phyloP scores from a whole-genome alignment of 1,140 invertebrate genomes.

The Whitmania pigra region DNA sequence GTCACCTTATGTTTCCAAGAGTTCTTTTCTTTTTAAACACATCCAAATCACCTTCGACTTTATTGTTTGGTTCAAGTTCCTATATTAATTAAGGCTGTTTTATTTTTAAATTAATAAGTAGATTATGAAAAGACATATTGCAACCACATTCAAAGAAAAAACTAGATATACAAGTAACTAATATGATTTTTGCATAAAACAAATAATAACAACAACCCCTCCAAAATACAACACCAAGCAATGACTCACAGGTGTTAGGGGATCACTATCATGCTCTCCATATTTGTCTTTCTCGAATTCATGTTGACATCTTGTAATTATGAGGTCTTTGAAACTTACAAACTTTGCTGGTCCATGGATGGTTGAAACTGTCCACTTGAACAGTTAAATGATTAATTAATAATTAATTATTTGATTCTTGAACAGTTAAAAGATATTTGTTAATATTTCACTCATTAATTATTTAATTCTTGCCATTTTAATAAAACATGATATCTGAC shows the following conservation, averaged over 20 bases:
- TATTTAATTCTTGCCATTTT: no score
- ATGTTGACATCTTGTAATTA: slow-evolving; percentile 3
- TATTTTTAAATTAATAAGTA: no score
- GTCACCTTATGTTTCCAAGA: slow-evolving; percentile 7
- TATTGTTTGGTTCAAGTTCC: not conserved
- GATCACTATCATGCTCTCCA: not conserved
- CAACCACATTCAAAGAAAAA: no score
- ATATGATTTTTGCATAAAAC: no score
- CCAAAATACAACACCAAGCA: not conserved
- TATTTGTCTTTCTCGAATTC: slow-evolving; percentile 14
- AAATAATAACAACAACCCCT: not conserved
- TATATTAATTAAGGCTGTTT: not conserved
- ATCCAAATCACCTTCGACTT: not conserved
- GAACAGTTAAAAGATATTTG: not conserved
- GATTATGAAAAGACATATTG: no score
- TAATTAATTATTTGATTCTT: no score
- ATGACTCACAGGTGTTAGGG: not conserved
- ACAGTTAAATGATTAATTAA: not conserved
- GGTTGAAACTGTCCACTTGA: not conserved
- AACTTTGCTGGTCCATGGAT: not conserved
- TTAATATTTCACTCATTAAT: no score
- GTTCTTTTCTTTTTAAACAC: not conserved
- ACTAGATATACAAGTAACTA: no score
- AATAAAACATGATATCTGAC: no score
- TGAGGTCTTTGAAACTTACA: slow-evolving; percentile 7